A percentile compares a stretch with the other conserved stretches of the same genome.
Evolutionary conservation across 2,797 vertebrate genomes (phyloP).

Genomic region (Mormyrops attenuatus): DNA sequence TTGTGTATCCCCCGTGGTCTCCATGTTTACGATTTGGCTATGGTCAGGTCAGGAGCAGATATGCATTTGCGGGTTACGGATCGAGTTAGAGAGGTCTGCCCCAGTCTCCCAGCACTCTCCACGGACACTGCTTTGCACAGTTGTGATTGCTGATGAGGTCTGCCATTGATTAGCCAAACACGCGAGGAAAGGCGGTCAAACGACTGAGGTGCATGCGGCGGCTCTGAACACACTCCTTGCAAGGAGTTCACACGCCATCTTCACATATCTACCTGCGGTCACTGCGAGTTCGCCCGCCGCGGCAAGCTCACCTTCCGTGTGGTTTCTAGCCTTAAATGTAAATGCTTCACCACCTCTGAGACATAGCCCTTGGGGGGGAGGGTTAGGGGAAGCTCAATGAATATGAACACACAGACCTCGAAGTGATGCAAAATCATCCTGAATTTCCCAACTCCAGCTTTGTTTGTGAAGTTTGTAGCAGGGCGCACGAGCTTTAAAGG

Average conservation of each 20-base stretch:
- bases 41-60: neutral
- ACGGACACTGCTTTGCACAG: slow-evolving; percentile 37
- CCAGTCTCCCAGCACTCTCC: slow-evolving; percentile 12
- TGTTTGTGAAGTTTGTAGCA: slow-evolving; percentile 20
- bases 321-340: neutral
- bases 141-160: slow-evolving; percentile 63
- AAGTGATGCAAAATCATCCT: slow-evolving; percentile 31
- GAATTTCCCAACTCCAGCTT: slow-evolving; percentile 14
- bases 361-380: neutral
- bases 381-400: neutral
- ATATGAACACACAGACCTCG: neutral
- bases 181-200: slow-evolving; percentile 45
- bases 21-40: neutral
- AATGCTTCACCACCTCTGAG: neutral
- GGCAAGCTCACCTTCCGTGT: neutral
- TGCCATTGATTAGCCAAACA: slow-evolving; percentile 73
- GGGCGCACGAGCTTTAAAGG: neutral
- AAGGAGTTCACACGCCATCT: neutral
- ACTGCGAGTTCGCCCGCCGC: neutral
- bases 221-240: neutral
- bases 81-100: neutral
- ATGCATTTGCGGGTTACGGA: neutral
- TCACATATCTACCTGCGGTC: neutral
- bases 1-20: neutral
- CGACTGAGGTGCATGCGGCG: slow-evolving; percentile 25